Percentiles rank a stretch among this genome's conserved stretches.
Evolutionary conservation across 1,140 invertebrate genomes (phyloP).

Genomic region (Drosophila saltans): DNA sequence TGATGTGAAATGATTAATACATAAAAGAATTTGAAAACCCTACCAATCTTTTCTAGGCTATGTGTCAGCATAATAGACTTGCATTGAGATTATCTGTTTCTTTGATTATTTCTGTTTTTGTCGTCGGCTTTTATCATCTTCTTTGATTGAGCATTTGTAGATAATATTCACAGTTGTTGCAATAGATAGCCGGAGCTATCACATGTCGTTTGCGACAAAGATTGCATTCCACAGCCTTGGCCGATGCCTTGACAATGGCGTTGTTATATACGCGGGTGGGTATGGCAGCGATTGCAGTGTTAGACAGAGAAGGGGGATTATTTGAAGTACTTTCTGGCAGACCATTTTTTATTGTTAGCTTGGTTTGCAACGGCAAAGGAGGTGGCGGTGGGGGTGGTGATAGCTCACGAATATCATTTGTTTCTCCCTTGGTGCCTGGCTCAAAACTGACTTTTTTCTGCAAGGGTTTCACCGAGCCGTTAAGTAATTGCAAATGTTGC

Average conservation of each 20-base stretch:
- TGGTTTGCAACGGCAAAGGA: constrained; percentile 40
- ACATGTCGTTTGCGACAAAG: constrained; percentile 93
- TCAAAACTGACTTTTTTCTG: constrained; percentile 89
- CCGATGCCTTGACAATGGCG: constrained; percentile 84
- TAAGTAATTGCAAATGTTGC: constrained; percentile 40
- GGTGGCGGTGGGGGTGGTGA: constrained; percentile 75
- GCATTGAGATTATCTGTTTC: constrained; percentile 72
- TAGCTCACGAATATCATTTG: constrained; percentile 76
- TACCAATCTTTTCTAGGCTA: constrained; percentile 38
- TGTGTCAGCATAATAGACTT: constrained; percentile 59
- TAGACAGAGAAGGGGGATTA: constrained; percentile 4
- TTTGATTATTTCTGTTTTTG: constrained; percentile 23
- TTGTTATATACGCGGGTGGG: constrained; percentile 78
- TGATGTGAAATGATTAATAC: too few species aligned
- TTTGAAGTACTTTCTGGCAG: constrained; percentile 36
- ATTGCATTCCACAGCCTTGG: constrained; percentile 87
- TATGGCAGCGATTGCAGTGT: constrained; percentile 73
- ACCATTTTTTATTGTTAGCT: constrained; percentile 59
- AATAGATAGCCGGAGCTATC: constrained; percentile 90
- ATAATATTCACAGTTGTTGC: constrained; percentile 95
- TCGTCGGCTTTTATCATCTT: constrained; percentile 53
- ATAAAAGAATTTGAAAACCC: constrained; percentile 25
- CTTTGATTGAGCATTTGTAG: constrained; percentile 87
- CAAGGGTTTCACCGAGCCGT: constrained; percentile 81
- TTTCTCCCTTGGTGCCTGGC: constrained; percentile 86